Evolutionary conservation across 2,797 vertebrate species (phyloP).

Genomic region (Thaleichthys pacificus): DNA sequence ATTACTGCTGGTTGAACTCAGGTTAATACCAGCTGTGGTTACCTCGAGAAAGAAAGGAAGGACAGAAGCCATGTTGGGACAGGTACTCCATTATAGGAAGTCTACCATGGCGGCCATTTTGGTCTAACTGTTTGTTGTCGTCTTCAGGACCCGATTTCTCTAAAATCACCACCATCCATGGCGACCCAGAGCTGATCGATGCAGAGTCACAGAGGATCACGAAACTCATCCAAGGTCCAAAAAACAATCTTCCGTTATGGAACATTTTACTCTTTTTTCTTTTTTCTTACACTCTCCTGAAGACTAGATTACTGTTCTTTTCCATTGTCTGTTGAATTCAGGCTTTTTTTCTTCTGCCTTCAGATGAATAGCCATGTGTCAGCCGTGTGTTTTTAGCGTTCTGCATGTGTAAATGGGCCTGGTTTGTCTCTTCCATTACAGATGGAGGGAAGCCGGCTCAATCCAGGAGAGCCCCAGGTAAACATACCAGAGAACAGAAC

Average conservation of each 20-base stretch:
- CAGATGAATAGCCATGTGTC: no score
- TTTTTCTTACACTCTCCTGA: no score
- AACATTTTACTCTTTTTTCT: neutral
- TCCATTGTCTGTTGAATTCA: no score
- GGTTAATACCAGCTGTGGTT: neutral
- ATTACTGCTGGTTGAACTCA: no score
- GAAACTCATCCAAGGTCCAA: constrained; percentile 73
- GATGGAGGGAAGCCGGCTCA: constrained; percentile 51
- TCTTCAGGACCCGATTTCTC: constrained; percentile 71
- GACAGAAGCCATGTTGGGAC: neutral
- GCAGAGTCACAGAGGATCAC: constrained; percentile 73
- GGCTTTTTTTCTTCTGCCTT: no score
- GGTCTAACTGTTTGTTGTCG: constrained; percentile 32
- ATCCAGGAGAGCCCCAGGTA: constrained; percentile 58
- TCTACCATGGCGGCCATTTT: neutral
- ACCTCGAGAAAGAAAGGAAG: constrained; percentile 22
- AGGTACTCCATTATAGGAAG: neutral
- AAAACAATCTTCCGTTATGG: neutral
- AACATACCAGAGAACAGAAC: constrained; percentile 6
- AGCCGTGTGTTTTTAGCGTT: neutral
- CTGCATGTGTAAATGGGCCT: constrained; percentile 13
- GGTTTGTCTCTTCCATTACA: constrained; percentile 33
- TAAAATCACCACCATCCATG: constrained; percentile 67
- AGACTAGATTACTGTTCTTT: no score
- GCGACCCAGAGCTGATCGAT: constrained; percentile 60